These are phyloP conservation scores for Chionis minor DNA, from an alignment of 2,113 vertebrate species.

Conservation along the genomic window DNA sequence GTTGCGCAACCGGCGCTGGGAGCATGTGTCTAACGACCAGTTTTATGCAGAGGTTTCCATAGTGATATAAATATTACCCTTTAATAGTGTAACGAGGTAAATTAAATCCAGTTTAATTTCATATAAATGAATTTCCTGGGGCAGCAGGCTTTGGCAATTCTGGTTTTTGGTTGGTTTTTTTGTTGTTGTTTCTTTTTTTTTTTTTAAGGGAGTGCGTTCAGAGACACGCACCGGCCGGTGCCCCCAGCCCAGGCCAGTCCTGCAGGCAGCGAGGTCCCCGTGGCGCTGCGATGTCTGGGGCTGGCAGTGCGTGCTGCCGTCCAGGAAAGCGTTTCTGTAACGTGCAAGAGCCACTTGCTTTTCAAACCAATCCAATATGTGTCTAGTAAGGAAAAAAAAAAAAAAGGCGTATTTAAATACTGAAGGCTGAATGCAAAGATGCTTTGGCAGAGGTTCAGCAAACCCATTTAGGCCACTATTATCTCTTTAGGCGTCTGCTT, in stretches of 20 bases:
- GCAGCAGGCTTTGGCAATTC: not conserved
- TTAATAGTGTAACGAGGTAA: not conserved
- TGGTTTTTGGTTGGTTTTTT: not conserved
- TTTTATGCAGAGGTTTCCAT: slow-evolving; percentile 39
- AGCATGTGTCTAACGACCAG: not conserved
- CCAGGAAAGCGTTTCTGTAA: not conserved
- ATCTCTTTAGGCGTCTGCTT: slow-evolving; percentile 50
- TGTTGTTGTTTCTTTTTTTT: too few species aligned
- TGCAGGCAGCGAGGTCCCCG: not conserved
- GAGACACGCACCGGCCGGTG: not conserved
- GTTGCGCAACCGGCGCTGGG: slow-evolving; percentile 7
- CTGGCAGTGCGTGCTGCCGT: not conserved
- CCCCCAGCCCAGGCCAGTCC: not conserved
- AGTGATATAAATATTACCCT: slow-evolving; percentile 48
- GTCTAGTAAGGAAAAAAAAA: not conserved
- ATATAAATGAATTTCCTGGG: not conserved
- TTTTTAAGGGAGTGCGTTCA: not conserved
- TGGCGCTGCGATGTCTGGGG: fast-evolving
- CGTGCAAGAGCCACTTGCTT: not conserved
- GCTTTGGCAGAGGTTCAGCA: slow-evolving; percentile 38
- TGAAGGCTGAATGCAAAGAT: slow-evolving; percentile 31
- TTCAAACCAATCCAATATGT: not conserved
- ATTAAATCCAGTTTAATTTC: slow-evolving; percentile 47
- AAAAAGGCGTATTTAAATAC: not conserved
- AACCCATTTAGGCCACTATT: slow-evolving; percentile 49